Base-by-base conservation (phyloP, 2,888 invertebrate species). In the Dolichomitus sp. region DNA sequence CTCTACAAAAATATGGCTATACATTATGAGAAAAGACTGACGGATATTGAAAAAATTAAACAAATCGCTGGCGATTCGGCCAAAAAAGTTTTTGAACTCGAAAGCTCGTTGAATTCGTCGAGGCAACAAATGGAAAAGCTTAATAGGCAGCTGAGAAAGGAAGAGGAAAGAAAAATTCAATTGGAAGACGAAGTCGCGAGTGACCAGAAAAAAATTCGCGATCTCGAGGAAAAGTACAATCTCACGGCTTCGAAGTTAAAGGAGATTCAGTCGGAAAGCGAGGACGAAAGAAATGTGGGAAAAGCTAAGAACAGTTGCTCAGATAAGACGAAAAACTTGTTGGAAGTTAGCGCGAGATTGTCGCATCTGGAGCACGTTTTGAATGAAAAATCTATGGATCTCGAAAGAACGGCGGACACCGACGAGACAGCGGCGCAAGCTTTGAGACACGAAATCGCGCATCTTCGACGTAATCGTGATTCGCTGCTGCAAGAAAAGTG, bases 391-490 rank as follows among this genome's bases (percentile, higher is more conserved):
- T 96, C 96, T 0, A 95, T 95, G 92, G 96, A 96, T 92, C 94
- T 96, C 66, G 96, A 96, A 84, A 95, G 95, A 85, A 94, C 95
- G 76, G 95, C 95, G 70, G 93, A 95, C 79, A 94, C 94, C 3
- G 95, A 95, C 80, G 93, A 93, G 72, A 93, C 92, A 69, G 80
- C 76, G 4, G 80, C 80, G 0, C 95, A 96, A 74, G 93, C 92
- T 5, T 90, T 97, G 40, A 95, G 97, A 27, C 96, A 97, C 87
- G 98, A 98, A 94, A 98, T 98, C 63, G 95, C 96, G 86, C 97
- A 97, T 91, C 94, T 98, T 50, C 95, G 98, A 19, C 95, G 96
- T 87, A 97, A 97, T 0, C 95, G 97, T 69, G 97, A 98, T 89
- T 96, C 96, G 88, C 93, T 98, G 50, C 95, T 97, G 69, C 97